Evolutionary conservation across 64 coral and sea anemone genomes (phyloP).

Genomic region (Stichodactyla mertensii): DNA sequence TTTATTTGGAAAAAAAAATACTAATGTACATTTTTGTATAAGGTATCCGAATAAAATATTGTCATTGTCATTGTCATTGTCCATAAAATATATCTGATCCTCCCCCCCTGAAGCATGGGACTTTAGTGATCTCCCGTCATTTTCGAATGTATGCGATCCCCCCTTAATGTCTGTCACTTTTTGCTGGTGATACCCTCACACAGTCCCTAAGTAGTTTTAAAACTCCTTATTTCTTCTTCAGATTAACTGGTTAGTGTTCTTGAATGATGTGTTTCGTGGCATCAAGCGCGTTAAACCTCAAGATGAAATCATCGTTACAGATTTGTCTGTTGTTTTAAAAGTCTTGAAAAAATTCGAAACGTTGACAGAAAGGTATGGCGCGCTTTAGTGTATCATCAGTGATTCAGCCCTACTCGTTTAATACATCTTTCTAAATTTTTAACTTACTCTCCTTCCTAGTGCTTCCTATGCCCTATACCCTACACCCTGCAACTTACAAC

Average conservation of each 20-base stretch:
- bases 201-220: neutral
- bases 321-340: neutral
- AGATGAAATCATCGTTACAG: slow-evolving; percentile 4
- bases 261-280: neutral
- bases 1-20: no score
- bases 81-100: no score
- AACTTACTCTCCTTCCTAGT: no score
- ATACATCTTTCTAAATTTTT: no score
- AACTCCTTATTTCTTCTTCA: neutral
- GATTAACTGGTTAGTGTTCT: slow-evolving; percentile 2
- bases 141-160: neutral
- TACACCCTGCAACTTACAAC: no score
- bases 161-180: no score
- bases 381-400: neutral
- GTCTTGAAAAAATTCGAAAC: neutral
- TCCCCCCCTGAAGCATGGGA: no score
- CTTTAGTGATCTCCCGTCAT: neutral
- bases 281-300: neutral
- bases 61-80: no score
- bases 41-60: no score
- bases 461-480: no score
- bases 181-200: no score
- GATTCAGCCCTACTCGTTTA: neutral
- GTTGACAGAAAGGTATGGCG: neutral
- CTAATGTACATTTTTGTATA: no score